phyloP scores from a whole-genome alignment of 2,888 invertebrate genomes.

The Asteroscopus sphinx region DNA sequence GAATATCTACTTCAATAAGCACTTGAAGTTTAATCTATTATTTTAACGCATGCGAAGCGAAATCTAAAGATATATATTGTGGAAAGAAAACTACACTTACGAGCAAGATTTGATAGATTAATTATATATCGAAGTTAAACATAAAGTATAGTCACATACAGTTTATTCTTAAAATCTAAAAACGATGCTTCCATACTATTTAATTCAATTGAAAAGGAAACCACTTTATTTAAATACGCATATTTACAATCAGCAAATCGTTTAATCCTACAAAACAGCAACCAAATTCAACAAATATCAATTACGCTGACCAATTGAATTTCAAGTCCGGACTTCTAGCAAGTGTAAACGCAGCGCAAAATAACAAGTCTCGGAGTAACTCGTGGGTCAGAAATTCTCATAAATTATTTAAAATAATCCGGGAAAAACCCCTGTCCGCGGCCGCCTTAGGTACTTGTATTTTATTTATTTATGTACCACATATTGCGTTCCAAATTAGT shows the following conservation, averaged over 20 bases:
- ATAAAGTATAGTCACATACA: no score
- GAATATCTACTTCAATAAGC: no score
- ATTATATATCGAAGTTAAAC: no score
- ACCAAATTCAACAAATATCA: slow-evolving; percentile 46
- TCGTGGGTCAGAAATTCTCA: slow-evolving; percentile 84
- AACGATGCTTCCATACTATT: not conserved
- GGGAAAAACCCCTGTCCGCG: slow-evolving; percentile 85
- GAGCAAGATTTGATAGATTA: no score
- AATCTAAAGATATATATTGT: no score
- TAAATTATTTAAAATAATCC: slow-evolving; percentile 89
- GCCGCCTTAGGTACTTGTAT: slow-evolving; percentile 51
- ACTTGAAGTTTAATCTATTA: no score
- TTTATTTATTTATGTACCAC: slow-evolving; percentile 73
- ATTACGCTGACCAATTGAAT: slow-evolving; percentile 52
- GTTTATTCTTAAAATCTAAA: no score
- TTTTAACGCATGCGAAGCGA: no score
- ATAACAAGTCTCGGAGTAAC: slow-evolving; percentile 59
- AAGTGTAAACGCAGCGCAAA: slow-evolving; percentile 48
- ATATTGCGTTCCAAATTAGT: slow-evolving; percentile 80
- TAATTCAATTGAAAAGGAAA: slow-evolving; percentile 23
- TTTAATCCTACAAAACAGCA: slow-evolving; percentile 34
- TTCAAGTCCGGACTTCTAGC: slow-evolving; percentile 29
- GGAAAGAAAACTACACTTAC: no score
- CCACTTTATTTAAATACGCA: slow-evolving; percentile 31
- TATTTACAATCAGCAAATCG: slow-evolving; percentile 35